A percentile compares a stretch with the other conserved stretches of the same genome.
These are phyloP conservation scores for Streblospio benedicti DNA, from an alignment of 1,140 invertebrate species.

Conservation along the genomic window DNA sequence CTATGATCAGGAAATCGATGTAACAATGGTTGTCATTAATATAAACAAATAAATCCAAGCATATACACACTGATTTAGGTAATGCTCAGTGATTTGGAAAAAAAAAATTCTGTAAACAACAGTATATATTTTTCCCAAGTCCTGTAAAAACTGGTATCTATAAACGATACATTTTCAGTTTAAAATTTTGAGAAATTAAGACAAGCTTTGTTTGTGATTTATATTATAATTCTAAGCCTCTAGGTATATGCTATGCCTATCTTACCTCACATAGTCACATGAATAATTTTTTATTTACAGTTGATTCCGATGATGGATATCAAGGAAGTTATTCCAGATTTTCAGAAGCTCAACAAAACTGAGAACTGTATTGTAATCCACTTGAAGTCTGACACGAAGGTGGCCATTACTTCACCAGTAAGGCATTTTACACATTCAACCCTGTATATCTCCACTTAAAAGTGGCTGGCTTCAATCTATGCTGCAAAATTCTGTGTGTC, in stretches of 20 bases:
- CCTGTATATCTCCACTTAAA: not conserved
- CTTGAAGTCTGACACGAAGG: slow-evolving; percentile 43
- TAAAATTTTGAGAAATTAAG: too few relatives aligned
- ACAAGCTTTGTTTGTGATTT: too few relatives aligned
- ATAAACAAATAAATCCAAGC: not conserved
- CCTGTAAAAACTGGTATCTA: not conserved
- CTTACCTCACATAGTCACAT: too few relatives aligned
- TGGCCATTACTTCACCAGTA: slow-evolving; percentile 45
- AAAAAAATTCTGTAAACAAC: too few relatives aligned
- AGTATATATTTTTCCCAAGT: too few relatives aligned
- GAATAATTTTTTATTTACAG: slow-evolving; percentile 32
- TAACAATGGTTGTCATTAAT: not conserved
- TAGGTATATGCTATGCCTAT: too few relatives aligned
- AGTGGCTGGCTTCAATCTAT: not conserved
- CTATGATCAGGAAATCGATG: not conserved
- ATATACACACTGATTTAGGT: not conserved
- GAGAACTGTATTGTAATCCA: slow-evolving; percentile 46
- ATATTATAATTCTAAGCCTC: too few relatives aligned
- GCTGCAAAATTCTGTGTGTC: not conserved
- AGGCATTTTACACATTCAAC: slow-evolving; percentile 19
- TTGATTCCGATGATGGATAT: slow-evolving; percentile 47
- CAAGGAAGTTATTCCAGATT: slow-evolving; percentile 43
- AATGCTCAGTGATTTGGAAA: too few relatives aligned
- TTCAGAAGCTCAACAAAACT: slow-evolving; percentile 47
- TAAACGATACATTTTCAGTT: not conserved